Conservation (phyloP, 2,797 vertebrate species). For the Notolepis coatsorum region DNA sequence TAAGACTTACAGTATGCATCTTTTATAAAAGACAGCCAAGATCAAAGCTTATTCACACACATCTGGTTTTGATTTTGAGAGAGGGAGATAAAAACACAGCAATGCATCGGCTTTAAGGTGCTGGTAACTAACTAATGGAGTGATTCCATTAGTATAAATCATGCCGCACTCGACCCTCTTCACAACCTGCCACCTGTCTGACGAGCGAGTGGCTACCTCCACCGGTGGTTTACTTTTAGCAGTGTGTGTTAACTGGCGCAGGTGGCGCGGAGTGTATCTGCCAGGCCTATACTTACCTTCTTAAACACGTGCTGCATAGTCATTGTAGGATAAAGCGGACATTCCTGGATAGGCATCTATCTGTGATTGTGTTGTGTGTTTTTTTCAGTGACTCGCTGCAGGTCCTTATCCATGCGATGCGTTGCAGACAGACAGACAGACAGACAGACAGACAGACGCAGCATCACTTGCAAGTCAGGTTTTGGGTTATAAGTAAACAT, state of each 20-base stretch:
- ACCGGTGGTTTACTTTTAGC: constrained; percentile 17
- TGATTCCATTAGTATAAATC: no score
- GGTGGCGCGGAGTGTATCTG: not conserved
- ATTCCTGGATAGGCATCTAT: not conserved
- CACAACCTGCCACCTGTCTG: not conserved
- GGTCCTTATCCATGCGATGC: no score
- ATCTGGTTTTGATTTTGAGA: no score
- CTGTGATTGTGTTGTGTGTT: not conserved
- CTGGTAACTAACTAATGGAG: no score
- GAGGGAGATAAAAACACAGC: no score
- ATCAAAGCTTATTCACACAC: no score
- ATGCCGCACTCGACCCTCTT: no score
- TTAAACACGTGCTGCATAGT: constrained; percentile 12
- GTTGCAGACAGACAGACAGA: no score
- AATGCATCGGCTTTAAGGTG: no score
- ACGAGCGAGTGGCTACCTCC: not conserved
- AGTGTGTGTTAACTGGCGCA: constrained; percentile 3
- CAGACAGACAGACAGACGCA: not conserved
- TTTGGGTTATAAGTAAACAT: not conserved
- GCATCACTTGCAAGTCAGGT: not conserved
- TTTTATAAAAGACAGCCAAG: no score
- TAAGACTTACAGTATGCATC: no score
- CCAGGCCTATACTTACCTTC: constrained; percentile 6
- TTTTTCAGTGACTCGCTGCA: not conserved
- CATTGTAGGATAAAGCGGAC: not conserved